These are phyloP conservation scores for Psittacula cyanocephala DNA, from an alignment of 2,113 vertebrate species.

Conservation along the genomic window DNA sequence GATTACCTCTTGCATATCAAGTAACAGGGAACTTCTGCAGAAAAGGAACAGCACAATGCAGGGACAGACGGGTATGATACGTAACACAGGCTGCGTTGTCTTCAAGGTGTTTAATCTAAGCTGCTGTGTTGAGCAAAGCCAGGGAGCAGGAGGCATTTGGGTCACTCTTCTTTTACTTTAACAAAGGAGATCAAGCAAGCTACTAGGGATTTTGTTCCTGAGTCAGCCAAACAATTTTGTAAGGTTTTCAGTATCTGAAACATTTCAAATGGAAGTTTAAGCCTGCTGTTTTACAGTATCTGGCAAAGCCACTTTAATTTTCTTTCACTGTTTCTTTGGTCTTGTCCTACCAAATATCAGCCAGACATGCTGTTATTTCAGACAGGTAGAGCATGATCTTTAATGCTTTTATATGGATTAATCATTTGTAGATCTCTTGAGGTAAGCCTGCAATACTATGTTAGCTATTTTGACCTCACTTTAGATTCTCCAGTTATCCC, in stretches of 20 bases:
- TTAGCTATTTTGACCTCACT: neutral
- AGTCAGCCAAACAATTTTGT: neutral
- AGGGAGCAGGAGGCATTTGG: neutral
- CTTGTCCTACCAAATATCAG: neutral
- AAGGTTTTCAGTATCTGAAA: neutral
- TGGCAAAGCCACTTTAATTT: neutral
- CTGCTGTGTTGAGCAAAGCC: neutral
- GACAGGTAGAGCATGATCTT: neutral
- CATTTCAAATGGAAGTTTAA: neutral
- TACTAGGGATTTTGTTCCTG: neutral
- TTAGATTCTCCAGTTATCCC: neutral
- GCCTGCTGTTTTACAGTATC: neutral
- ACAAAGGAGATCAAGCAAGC: neutral
- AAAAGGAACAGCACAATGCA: fast-evolving
- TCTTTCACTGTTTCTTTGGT: neutral
- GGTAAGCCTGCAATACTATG: neutral
- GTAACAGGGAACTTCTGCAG: neutral
- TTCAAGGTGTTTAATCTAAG: neutral
- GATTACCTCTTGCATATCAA: neutral
- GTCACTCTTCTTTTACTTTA: neutral
- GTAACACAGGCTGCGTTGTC: neutral
- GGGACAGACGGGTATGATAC: neutral
- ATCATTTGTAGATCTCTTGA: neutral
- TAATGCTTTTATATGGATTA: neutral
- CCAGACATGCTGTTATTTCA: neutral